These are phyloP conservation scores for Holcopasites calliopsidis DNA, from an alignment of 1,140 invertebrate genomes.

Conservation along the genomic window DNA sequence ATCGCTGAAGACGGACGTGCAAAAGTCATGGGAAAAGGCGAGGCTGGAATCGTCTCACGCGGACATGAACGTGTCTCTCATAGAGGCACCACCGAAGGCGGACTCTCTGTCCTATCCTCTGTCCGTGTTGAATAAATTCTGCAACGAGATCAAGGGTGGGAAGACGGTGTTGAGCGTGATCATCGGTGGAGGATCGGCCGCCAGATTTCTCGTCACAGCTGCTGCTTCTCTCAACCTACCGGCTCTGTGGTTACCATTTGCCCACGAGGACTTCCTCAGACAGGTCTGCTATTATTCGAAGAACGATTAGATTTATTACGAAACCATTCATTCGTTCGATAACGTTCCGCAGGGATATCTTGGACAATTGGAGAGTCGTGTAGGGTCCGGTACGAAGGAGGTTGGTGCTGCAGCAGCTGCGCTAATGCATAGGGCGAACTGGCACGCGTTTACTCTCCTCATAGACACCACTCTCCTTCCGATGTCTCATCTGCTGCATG, in stretches of 20 bases:
- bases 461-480: constrained; percentile 76
- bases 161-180: constrained; percentile 73
- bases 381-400: constrained; percentile 74
- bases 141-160: constrained; percentile 72
- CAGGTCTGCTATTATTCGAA: constrained; percentile 63
- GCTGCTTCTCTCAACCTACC: constrained; percentile 73
- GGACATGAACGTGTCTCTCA: constrained; percentile 74
- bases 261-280: constrained; percentile 74
- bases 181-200: constrained; percentile 75
- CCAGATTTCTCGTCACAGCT: constrained; percentile 76
- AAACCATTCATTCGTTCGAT: no score
- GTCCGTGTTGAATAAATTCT: constrained; percentile 75
- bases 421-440: constrained; percentile 77
- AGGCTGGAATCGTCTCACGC: constrained; percentile 70
- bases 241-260: constrained; percentile 75
- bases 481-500: constrained; percentile 70
- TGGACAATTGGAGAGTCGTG: constrained; percentile 71
- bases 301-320: background rate
- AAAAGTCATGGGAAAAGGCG: constrained; percentile 75
- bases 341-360: constrained; percentile 68
- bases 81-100: constrained; percentile 68
- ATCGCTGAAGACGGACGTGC: constrained; percentile 70
- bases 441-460: constrained; percentile 78
- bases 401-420: constrained; percentile 75
- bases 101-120: constrained; percentile 73